A percentile compares a stretch with the other conserved stretches of the same genome.
These are phyloP conservation scores for Phortica magna DNA, from an alignment of 2,888 invertebrate genomes.

Conservation along the genomic window DNA sequence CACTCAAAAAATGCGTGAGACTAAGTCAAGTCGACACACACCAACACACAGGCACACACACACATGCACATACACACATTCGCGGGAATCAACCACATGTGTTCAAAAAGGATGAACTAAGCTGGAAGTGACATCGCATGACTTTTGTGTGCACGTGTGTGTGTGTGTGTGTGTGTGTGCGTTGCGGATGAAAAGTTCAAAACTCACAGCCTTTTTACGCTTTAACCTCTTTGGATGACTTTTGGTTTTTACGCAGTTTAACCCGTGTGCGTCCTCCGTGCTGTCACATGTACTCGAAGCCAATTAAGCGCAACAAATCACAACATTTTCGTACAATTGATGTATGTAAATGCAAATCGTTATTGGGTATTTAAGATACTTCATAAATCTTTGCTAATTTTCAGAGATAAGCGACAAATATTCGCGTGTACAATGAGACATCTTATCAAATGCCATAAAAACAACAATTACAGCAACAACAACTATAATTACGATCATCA, in stretches of 20 bases:
- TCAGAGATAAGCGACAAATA: background rate
- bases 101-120: background rate
- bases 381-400: constrained; percentile 23
- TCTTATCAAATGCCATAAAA: constrained; percentile 27
- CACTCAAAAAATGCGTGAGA: constrained; percentile 18
- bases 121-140: background rate
- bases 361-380: background rate
- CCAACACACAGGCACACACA: background rate
- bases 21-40: background rate
- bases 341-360: background rate
- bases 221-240: background rate
- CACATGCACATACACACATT: background rate
- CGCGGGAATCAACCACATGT: background rate
- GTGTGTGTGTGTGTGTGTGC: background rate
- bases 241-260: background rate
- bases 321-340: background rate
- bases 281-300: background rate
- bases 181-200: background rate
- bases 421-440: background rate
- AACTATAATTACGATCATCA: background rate
- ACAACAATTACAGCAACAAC: background rate
- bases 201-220: background rate
- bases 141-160: background rate
- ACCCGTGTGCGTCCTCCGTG: background rate
- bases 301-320: background rate